A percentile compares a stretch with the other conserved stretches of the same genome.
These are phyloP conservation scores for Cephus cinctus DNA, from an alignment of 1,140 invertebrate species.

Conservation along the genomic window DNA sequence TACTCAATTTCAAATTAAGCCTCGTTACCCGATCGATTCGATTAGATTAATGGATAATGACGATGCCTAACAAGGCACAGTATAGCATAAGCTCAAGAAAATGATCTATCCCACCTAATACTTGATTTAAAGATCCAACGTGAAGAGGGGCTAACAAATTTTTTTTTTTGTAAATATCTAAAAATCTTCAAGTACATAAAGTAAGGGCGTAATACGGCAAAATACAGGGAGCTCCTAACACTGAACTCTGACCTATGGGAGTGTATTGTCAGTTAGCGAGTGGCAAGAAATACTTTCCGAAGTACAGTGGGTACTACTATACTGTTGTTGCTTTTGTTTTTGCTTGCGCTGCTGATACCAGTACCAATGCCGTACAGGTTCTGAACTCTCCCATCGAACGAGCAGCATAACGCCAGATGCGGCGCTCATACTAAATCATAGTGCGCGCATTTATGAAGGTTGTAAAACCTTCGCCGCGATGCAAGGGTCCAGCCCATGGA, in stretches of 20 bases:
- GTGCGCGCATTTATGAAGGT: conserved; percentile 24
- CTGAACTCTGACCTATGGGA: conserved; percentile 35
- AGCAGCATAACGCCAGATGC: conserved; percentile 20
- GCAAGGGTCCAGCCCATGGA: background rate
- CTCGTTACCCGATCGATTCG: too few relatives aligned
- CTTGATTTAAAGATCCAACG: too few relatives aligned
- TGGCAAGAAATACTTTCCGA: conserved; percentile 3
- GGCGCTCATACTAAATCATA: conserved; percentile 29
- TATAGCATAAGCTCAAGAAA: too few relatives aligned
- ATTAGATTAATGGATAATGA: conserved; percentile 8
- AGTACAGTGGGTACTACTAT: background rate
- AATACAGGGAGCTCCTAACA: too few relatives aligned
- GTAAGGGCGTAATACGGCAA: too few relatives aligned
- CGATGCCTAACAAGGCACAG: too few relatives aligned
- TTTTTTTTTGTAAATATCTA: too few relatives aligned
- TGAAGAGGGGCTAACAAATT: too few relatives aligned
- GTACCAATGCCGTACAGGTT: background rate
- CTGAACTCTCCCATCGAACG: background rate
- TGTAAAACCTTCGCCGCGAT: conserved; percentile 16
- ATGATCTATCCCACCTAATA: too few relatives aligned
- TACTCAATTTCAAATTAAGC: conserved; percentile 7
- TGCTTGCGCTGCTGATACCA: background rate
- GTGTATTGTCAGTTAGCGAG: conserved; percentile 21
- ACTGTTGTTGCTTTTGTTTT: background rate
- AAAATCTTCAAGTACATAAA: too few relatives aligned